Evolutionary conservation across 2,797 vertebrate species (phyloP).

Genomic region (Parauchenoglanis ngamensis): DNA sequence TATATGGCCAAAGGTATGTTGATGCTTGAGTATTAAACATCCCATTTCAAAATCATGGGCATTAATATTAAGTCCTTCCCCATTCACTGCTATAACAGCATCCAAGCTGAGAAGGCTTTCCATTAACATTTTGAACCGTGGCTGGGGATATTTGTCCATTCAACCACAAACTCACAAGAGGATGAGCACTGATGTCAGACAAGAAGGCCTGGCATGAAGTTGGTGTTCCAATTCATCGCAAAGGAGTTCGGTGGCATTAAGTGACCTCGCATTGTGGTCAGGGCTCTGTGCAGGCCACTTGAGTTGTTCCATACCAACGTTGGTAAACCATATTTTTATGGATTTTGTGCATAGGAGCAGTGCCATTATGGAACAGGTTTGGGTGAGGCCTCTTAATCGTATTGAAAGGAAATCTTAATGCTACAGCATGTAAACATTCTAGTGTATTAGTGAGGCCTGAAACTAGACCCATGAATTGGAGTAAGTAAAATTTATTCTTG

Average conservation of each 20-base stretch:
- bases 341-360: not conserved
- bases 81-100: too few relatives aligned
- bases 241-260: not conserved
- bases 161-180: not conserved
- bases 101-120: too few relatives aligned
- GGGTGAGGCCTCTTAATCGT: not conserved
- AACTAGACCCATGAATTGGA: not conserved
- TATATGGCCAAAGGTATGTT: too few relatives aligned
- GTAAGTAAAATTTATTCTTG: not conserved
- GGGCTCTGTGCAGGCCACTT: not conserved
- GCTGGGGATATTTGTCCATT: not conserved
- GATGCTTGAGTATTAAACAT: too few relatives aligned
- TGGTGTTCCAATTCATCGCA: not conserved
- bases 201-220: not conserved
- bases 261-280: not conserved
- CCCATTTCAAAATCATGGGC: too few relatives aligned
- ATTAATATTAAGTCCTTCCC: too few relatives aligned
- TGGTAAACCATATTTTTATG: not conserved
- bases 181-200: not conserved
- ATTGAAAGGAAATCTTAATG: not conserved
- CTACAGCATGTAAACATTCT: not conserved
- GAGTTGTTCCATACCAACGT: not conserved
- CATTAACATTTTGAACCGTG: too few relatives aligned
- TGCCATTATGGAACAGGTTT: not conserved
- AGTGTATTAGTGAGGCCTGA: not conserved